phyloP scores from a whole-genome alignment of 2,797 vertebrate genomes.

The Coendou prehensilis region DNA sequence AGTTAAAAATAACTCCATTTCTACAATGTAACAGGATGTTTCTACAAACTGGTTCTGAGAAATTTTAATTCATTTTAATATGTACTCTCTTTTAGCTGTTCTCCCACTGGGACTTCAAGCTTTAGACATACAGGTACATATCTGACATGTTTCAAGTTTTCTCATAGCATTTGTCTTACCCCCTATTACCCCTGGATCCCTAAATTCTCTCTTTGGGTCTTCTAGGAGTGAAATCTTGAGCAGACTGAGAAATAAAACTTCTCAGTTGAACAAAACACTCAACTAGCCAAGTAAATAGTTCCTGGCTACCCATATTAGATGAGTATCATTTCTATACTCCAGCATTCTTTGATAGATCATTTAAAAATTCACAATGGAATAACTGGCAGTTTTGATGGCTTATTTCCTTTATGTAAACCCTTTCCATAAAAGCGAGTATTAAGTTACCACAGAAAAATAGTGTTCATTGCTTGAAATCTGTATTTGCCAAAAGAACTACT shows the following conservation, averaged over 20 bases:
- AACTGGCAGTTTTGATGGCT: neutral
- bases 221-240: slow-evolving; percentile 18
- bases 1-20: neutral
- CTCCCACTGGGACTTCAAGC: neutral
- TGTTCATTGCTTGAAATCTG: slow-evolving; percentile 55
- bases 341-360: neutral
- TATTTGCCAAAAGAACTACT: slow-evolving; percentile 47
- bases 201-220: neutral
- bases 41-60: neutral
- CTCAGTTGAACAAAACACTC: neutral
- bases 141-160: neutral
- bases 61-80: neutral
- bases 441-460: neutral
- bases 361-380: slow-evolving; percentile 33
- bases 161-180: neutral
- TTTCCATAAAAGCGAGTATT: slow-evolving; percentile 5
- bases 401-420: slow-evolving; percentile 30
- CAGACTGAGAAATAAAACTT: neutral
- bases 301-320: neutral
- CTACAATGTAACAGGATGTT: neutral
- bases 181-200: neutral
- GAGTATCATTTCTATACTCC: neutral
- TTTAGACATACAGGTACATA: neutral
- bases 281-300: slow-evolving; percentile 13
- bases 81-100: neutral